phyloP scores from a whole-genome alignment of 2,113 vertebrate genomes.

The Lepus timidus region DNA sequence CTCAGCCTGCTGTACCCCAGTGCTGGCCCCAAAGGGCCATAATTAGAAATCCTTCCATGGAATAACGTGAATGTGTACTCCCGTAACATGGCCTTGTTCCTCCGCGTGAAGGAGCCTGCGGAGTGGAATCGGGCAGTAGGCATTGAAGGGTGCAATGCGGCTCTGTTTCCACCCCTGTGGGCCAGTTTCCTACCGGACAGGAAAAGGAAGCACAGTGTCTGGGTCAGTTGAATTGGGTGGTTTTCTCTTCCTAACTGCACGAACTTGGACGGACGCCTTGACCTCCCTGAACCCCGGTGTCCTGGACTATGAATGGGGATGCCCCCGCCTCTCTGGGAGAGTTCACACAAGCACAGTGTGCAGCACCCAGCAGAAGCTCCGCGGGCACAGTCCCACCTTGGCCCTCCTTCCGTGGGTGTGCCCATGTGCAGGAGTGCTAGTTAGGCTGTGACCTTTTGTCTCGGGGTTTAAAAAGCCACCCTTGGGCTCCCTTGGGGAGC shows the following conservation, averaged over 20 bases:
- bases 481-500: not conserved
- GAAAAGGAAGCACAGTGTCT: not conserved
- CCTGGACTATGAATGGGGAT: not conserved
- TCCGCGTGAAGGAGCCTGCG: not conserved
- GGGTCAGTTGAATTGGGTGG: not conserved
- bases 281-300: not conserved
- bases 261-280: not conserved
- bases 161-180: not conserved
- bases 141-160: not conserved
- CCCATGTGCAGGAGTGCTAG: not conserved
- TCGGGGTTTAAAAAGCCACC: not conserved
- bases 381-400: not conserved
- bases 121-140: not conserved
- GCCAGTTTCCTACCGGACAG: not conserved
- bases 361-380: not conserved
- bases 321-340: not conserved
- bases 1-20: too few relatives aligned
- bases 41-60: not conserved
- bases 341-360: not conserved
- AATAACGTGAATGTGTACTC: not conserved
- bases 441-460: constrained; percentile 30
- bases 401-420: not conserved
- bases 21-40: not conserved
- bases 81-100: not conserved
- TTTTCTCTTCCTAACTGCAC: not conserved